phyloP scores from a whole-genome alignment of 2,113 vertebrate species.

The Corynorhinus townsendii region DNA sequence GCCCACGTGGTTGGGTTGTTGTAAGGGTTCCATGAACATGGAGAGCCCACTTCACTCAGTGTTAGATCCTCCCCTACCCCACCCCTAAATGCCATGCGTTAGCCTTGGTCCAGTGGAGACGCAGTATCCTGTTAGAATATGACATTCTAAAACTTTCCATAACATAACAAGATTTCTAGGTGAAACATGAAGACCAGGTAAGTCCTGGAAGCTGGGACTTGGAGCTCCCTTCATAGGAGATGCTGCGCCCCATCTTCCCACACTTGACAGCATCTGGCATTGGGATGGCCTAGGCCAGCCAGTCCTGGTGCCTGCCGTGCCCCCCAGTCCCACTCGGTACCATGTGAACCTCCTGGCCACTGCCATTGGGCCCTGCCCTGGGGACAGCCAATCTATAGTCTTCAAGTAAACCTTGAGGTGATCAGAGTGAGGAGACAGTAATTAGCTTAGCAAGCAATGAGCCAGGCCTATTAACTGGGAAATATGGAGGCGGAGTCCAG shows the following conservation, averaged over 20 bases:
- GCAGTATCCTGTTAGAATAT: not conserved
- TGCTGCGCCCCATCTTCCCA: rapidly evolving
- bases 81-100: not conserved
- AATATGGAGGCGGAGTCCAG: not conserved
- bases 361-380: not conserved
- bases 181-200: not conserved
- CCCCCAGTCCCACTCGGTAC: not conserved
- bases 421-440: not conserved
- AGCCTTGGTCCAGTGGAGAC: not conserved
- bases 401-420: not conserved
- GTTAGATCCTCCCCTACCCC: not conserved
- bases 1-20: no score
- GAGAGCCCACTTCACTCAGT: rapidly evolving
- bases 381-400: not conserved
- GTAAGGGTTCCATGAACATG: not conserved
- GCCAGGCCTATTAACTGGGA: not conserved
- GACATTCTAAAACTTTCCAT: not conserved
- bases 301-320: not conserved
- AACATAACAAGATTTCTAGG: not conserved
- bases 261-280: rapidly evolving
- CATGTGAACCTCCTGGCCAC: not conserved
- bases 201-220: not conserved
- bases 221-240: not conserved
- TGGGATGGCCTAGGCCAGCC: not conserved
- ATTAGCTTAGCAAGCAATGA: not conserved